Percentiles rank a stretch among this genome's conserved stretches.
phyloP scores from a whole-genome alignment of 2,888 invertebrate genomes.

The Aspidapion aeneum region DNA sequence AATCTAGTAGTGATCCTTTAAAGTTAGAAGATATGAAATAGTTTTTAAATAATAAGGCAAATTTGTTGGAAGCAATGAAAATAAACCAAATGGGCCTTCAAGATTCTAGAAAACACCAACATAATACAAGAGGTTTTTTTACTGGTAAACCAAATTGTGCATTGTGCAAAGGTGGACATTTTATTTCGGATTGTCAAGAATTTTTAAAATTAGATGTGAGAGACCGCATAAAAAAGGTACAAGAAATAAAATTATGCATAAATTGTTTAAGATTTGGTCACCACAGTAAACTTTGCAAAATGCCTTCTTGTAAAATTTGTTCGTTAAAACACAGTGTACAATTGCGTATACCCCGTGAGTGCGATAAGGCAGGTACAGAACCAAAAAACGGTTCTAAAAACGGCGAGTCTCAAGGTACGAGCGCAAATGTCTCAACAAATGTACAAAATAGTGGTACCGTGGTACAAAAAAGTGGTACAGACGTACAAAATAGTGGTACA shows the following conservation, averaged over 20 bases:
- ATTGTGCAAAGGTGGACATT: background rate
- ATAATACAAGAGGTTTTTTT: background rate
- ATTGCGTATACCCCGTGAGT: background rate
- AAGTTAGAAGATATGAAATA: conserved; percentile 3
- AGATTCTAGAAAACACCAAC: background rate
- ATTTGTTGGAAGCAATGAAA: conserved; percentile 7
- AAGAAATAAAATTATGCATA: background rate
- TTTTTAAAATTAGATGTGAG: conserved; percentile 4
- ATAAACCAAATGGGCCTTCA: background rate
- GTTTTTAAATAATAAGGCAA: conserved; percentile 7
- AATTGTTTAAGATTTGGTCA: conserved; percentile 4
- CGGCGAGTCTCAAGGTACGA: background rate
- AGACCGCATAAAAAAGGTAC: conserved; percentile 1
- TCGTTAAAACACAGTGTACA: background rate
- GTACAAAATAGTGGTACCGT: background rate
- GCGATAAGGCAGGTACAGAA: background rate
- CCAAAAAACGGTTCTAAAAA: background rate
- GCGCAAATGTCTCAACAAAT: background rate
- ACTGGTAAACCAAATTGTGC: background rate
- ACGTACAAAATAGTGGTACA: background rate
- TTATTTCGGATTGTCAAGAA: conserved; percentile 1
- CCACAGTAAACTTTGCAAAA: background rate
- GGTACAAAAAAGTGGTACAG: background rate
- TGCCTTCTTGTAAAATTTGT: background rate
- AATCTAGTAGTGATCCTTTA: background rate